Evolutionary conservation across 2,888 invertebrate genomes (phyloP).

Genomic region (Spisula subtruncata): DNA sequence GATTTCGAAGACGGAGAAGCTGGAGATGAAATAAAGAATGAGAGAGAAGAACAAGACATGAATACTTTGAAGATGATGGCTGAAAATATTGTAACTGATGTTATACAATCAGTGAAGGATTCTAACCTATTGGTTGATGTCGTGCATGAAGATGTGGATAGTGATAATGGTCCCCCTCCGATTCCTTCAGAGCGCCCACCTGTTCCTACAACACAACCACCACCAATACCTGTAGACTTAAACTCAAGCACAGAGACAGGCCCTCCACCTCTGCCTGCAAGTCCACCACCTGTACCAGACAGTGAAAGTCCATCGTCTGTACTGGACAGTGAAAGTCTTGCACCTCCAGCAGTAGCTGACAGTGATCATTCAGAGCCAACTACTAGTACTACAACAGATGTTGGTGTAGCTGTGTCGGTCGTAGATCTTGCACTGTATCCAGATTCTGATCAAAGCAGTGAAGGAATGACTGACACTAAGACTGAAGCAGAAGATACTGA

Average conservation of each 20-base stretch:
- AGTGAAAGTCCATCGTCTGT: conserved; percentile 36
- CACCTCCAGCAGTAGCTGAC: conserved; percentile 19
- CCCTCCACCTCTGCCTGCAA: conserved; percentile 41
- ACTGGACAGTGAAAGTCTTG: conserved; percentile 17
- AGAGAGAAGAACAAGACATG: conserved; percentile 22
- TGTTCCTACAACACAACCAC: conserved; percentile 29
- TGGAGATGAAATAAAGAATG: conserved; percentile 31
- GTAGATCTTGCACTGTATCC: conserved; percentile 62
- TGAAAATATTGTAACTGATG: conserved; percentile 68
- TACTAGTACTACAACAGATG: neutral
- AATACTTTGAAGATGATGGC: conserved; percentile 56
- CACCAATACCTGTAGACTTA: neutral
- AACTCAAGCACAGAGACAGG: neutral
- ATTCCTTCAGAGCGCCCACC: conserved; percentile 54
- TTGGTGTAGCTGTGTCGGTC: conserved; percentile 31
- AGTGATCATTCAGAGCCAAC: neutral
- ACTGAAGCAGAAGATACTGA: conserved; percentile 27
- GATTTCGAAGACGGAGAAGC: conserved; percentile 56
- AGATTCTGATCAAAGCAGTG: conserved; percentile 53
- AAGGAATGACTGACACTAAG: conserved; percentile 29
- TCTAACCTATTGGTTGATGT: conserved; percentile 35
- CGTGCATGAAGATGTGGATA: neutral
- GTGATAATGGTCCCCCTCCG: conserved; percentile 42
- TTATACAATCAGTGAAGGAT: conserved; percentile 52
- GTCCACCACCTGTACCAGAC: conserved; percentile 39